Evolutionary conservation across 1,140 invertebrate species (phyloP).

Genomic region (Tachypleus tridentatus): DNA sequence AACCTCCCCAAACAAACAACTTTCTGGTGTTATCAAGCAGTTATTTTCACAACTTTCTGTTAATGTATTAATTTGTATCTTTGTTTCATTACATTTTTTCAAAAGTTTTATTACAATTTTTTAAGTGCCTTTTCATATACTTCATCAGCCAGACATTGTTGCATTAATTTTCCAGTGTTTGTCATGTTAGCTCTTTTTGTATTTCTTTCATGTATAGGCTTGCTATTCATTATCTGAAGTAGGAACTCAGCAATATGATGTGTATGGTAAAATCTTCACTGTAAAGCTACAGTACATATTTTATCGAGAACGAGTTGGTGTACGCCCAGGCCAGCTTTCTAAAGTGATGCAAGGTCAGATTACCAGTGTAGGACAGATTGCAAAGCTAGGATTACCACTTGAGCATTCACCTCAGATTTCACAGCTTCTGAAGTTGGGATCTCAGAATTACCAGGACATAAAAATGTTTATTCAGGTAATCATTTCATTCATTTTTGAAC

Average conservation of each 20-base stretch:
- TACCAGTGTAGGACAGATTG: slow-evolving; percentile 76
- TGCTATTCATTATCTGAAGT: slow-evolving; percentile 40
- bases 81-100: too few species aligned
- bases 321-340: slow-evolving; percentile 88
- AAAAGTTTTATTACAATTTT: too few species aligned
- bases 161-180: neutral
- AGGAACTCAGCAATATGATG: slow-evolving; percentile 93
- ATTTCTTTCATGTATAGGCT: slow-evolving; percentile 18
- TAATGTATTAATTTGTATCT: too few species aligned
- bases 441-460: slow-evolving; percentile 74
- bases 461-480: slow-evolving; percentile 78
- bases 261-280: slow-evolving; percentile 98
- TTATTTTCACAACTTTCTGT: too few species aligned
- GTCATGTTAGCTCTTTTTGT: neutral
- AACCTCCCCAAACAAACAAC: too few species aligned
- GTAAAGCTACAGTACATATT: slow-evolving; percentile 96
- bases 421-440: slow-evolving; percentile 91
- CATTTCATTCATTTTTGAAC: neutral
- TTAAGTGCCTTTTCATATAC: too few species aligned
- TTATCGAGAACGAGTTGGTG: slow-evolving; percentile 94
- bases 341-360: slow-evolving; percentile 68
- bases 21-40: too few species aligned
- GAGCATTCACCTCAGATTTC: slow-evolving; percentile 95
- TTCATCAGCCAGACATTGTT: too few species aligned
- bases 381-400: slow-evolving; percentile 87